Evolutionary conservation across 2,113 vertebrate species (phyloP), one percentile per base, ranked within the genome.

Genomic region (Orientallactaga bullata): DNA sequence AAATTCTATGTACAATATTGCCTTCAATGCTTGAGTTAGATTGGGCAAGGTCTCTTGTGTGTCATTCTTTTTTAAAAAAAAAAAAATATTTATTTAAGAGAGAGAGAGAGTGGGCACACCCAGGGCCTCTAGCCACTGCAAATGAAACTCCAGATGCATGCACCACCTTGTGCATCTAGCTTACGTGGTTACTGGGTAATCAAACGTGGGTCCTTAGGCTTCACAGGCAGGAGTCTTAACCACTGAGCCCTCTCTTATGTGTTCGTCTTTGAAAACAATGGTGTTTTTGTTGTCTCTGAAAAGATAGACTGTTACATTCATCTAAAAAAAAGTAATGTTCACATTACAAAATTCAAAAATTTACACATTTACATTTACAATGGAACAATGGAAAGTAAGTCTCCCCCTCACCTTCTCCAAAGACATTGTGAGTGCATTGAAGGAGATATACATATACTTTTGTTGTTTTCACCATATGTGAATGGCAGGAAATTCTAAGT

Each of bases 301-400:
- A 32, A 58, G 77, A 3, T 81, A 85, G 47, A 69, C 71, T 66
- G 12, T 82, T 69, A 77, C 32, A 51, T 47, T 81, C 30, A 76
- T 78, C 78, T 61, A 85, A 88, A 72, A 78, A 72, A 26, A 47
- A 87, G 32, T 91, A 69, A 35, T 15, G 15, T 66, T 91, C 12
- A n/a, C 12, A 60, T 96, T 93, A 84, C 15, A 80, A 24, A 73
- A 81, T 91, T 92, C 55, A 51, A 26, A 86, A 7, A 55, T 13
- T 8, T 11, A 55, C 55, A 55, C 55, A 55, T 11, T 8, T 16
- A 55, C 55, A 55, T 55, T 15, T 55, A 16, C 55, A 55, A 16
- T 55, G 55, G n/a, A n/a, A n/a, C n/a, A n/a, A n/a, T n/a, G n/a
- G 51, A 55, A 55, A 55, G 55, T 55, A 80, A 76, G 24, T 72